Percentiles rank a stretch among this genome's conserved stretches.
These are phyloP conservation scores for Semnornis frantzii DNA, from an alignment of 2,113 vertebrate genomes.

Conservation along the genomic window DNA sequence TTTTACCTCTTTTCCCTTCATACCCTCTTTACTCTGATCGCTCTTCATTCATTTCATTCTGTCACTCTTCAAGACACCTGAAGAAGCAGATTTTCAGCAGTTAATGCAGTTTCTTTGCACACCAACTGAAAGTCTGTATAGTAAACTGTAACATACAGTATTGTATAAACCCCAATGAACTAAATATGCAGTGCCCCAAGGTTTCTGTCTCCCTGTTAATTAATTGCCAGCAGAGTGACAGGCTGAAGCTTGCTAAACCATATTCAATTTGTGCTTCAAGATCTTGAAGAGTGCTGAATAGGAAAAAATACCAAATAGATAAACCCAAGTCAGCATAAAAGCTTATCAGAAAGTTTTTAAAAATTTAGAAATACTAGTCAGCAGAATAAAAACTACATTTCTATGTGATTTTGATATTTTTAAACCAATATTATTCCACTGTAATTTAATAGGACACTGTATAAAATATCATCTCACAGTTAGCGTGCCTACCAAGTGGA, in stretches of 20 bases:
- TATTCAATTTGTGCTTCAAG: neutral
- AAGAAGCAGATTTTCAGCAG: neutral
- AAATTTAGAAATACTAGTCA: neutral
- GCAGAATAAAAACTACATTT: conserved; percentile 24
- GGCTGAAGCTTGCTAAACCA: conserved; percentile 13
- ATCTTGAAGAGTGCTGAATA: neutral
- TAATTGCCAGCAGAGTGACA: conserved; percentile 2
- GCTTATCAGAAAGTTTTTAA: neutral
- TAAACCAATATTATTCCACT: neutral
- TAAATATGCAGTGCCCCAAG: neutral
- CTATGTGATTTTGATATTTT: neutral
- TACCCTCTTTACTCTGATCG: neutral
- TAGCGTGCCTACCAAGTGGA: neutral
- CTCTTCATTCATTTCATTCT: no score
- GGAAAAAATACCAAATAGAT: conserved; percentile 18
- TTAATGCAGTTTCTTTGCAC: neutral
- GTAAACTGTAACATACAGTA: conserved; percentile 1
- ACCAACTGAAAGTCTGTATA: neutral
- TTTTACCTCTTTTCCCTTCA: neutral
- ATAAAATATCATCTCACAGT: neutral
- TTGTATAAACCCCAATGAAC: conserved; percentile 18
- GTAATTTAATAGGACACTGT: neutral
- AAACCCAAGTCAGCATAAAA: conserved; percentile 17
- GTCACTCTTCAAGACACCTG: neutral
- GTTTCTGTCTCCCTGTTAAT: conserved; percentile 28